A percentile compares a stretch with the other conserved stretches of the same genome.
Evolutionary conservation across 2,113 vertebrate species (phyloP).

Genomic region (Felis catus): F.catus_Fca126_mat1.0 CM031423.1:80425001-80425500

Average conservation of each 20-base stretch:
- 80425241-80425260: background rate
- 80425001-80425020: constrained; percentile 54
- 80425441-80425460: background rate
- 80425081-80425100: background rate
- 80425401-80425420: background rate
- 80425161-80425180: constrained; percentile 15
- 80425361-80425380: background rate
- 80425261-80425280: background rate
- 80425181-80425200: constrained; percentile 52
- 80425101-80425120: background rate
- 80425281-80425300: background rate
- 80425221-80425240: background rate
- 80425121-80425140: background rate
- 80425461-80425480: background rate
- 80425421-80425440: background rate
- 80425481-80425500: background rate
- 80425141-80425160: background rate
- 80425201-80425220: constrained; percentile 30
- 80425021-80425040: constrained; percentile 11
- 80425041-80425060: constrained; percentile 3
- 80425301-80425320: background rate
- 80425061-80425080: constrained; percentile 8
- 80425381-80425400: background rate
- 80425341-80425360: background rate
- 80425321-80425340: background rate